Conservation (phyloP, 2,888 invertebrate genomes). For the Ochropleura plecta region DNA sequence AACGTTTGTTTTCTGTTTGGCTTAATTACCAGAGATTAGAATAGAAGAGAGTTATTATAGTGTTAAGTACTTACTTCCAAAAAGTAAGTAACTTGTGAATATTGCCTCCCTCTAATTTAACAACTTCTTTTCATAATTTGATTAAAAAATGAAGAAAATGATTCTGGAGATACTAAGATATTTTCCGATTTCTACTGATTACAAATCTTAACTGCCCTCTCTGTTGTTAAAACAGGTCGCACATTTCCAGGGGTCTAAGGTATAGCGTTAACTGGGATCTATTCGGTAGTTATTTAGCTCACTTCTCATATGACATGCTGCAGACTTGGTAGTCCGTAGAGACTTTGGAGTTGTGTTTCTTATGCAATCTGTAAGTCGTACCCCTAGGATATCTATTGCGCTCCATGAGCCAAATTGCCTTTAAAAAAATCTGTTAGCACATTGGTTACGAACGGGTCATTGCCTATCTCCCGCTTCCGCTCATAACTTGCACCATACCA, state of each 20-base stretch:
- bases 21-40: not conserved
- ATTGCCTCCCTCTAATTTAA: too few species aligned
- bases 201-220: not conserved
- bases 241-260: not conserved
- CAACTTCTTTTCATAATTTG: too few species aligned
- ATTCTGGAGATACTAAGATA: not conserved
- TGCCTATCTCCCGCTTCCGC: not conserved
- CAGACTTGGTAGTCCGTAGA: not conserved
- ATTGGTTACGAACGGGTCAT: too few species aligned
- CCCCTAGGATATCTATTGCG: not conserved
- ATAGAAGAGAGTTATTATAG: too few species aligned
- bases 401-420: not conserved
- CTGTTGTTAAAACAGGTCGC: not conserved
- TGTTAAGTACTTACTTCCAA: too few species aligned
- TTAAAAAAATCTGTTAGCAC: not conserved
- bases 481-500: slow-evolving; percentile 25
- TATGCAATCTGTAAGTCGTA: not conserved
- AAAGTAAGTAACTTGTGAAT: not conserved
- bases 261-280: not conserved
- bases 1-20: not conserved
- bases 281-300: not conserved
- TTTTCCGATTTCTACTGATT: not conserved
- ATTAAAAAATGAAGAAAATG: too few species aligned
- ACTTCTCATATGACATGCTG: too few species aligned
- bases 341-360: not conserved